Evolutionary conservation across 2,113 vertebrate genomes (phyloP).

Genomic region (Grantiella picta): DNA sequence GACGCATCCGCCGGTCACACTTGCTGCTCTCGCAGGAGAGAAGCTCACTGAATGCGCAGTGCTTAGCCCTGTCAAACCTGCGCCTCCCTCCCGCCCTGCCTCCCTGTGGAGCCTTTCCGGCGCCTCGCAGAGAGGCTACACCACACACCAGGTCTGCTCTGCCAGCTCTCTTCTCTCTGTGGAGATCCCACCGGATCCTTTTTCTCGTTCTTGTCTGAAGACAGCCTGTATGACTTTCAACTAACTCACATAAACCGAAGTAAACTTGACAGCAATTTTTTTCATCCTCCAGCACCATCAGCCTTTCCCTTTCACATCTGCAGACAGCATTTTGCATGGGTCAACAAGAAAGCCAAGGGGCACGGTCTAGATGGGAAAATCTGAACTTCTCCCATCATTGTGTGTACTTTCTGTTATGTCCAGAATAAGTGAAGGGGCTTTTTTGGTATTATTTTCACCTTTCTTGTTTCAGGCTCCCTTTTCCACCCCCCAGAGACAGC

Average conservation of each 20-base stretch:
- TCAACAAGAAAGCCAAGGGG: background rate
- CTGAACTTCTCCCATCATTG: background rate
- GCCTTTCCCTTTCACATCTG: background rate
- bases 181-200: background rate
- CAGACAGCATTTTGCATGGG: background rate
- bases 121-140: background rate
- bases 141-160: background rate
- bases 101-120: background rate
- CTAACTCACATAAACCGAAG: background rate
- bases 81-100: fast-evolving
- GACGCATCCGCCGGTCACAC: background rate
- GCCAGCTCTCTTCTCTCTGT: too few species aligned
- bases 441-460: background rate
- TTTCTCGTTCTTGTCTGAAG: background rate
- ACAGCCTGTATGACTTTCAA: background rate
- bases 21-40: background rate
- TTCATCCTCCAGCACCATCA: background rate
- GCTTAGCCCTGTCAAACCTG: background rate
- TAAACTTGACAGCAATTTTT: background rate
- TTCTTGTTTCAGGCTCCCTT: background rate
- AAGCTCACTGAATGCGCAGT: fast-evolving
- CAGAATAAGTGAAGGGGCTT: background rate
- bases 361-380: fast-evolving
- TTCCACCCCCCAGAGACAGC: background rate
- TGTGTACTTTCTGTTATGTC: background rate